Percentiles rank a stretch among this genome's conserved stretches.
Conservation (phyloP, 1,140 invertebrate species). For the Drosophila equinoxialis region DNA sequence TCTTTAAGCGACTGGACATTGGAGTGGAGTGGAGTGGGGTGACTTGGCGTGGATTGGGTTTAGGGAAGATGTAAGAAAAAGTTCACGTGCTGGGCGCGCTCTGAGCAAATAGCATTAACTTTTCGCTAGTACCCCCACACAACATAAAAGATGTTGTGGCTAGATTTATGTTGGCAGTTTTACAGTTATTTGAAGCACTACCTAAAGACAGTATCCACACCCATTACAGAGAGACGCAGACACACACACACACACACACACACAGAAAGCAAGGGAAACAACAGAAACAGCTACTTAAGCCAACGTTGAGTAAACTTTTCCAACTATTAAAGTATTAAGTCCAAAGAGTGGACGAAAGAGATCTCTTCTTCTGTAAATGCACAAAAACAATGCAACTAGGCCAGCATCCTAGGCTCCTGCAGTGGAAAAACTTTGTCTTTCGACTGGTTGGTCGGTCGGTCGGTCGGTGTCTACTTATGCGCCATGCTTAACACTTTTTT, state of each 20-base stretch:
- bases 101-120: slow-evolving; percentile 54
- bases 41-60: not conserved
- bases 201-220: slow-evolving; percentile 36
- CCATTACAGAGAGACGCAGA: not conserved
- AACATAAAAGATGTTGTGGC: slow-evolving; percentile 79
- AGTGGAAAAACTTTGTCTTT: slow-evolving; percentile 53
- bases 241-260: slow-evolving; percentile 3
- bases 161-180: slow-evolving; percentile 81
- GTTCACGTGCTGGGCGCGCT: slow-evolving; percentile 38
- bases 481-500: slow-evolving; percentile 69
- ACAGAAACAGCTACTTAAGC: slow-evolving; percentile 74
- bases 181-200: slow-evolving; percentile 77
- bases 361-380: slow-evolving; percentile 15
- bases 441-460: not conserved
- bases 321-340: slow-evolving; percentile 83
- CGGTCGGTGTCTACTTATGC: slow-evolving; percentile 52
- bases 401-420: slow-evolving; percentile 22
- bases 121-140: slow-evolving; percentile 49
- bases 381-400: slow-evolving; percentile 36
- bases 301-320: slow-evolving; percentile 67
- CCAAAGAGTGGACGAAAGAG: slow-evolving; percentile 57
- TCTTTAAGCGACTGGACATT: slow-evolving; percentile 12
- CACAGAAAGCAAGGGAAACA: slow-evolving; percentile 8
- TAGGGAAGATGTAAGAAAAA: not conserved
- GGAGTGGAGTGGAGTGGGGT: not conserved